phyloP scores from a whole-genome alignment of 2,797 vertebrate species.

The Thripadectes ignobilis region DNA sequence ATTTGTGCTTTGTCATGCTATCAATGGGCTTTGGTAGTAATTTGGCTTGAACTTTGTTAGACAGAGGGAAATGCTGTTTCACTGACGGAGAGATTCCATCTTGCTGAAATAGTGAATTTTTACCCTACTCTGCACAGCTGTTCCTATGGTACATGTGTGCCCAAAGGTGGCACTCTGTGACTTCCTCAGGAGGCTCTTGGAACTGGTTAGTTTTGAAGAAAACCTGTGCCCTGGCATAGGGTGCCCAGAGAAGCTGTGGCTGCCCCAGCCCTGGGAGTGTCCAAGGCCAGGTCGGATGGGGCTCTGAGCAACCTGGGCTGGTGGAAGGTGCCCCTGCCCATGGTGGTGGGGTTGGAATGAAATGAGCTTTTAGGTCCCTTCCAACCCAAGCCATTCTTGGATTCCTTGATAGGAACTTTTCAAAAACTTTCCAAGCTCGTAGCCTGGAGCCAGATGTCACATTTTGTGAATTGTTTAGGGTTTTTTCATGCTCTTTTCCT shows the following conservation, averaged over 20 bases:
- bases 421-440: background rate
- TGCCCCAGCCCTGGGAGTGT: background rate
- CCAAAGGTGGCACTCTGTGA: background rate
- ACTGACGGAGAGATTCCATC: background rate
- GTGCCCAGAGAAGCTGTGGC: background rate
- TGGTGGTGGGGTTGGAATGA: background rate
- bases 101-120: background rate
- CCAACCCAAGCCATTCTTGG: background rate
- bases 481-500: background rate
- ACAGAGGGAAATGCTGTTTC: background rate
- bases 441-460: background rate
- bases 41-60: background rate
- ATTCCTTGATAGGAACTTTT: background rate
- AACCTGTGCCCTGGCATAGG: background rate
- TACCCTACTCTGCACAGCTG: fast-evolving
- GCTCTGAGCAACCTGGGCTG: fast-evolving
- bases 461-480: background rate
- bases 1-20: background rate
- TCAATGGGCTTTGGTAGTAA: background rate
- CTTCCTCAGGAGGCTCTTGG: background rate
- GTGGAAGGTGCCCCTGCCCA: background rate
- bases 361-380: background rate
- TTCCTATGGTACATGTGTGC: background rate
- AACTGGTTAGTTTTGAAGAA: background rate
- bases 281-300: fast-evolving